Percentiles rank a stretch among this genome's conserved stretches.
phyloP scores from a whole-genome alignment of 23 tunicate genomes.

The Pegea sp. region DNA sequence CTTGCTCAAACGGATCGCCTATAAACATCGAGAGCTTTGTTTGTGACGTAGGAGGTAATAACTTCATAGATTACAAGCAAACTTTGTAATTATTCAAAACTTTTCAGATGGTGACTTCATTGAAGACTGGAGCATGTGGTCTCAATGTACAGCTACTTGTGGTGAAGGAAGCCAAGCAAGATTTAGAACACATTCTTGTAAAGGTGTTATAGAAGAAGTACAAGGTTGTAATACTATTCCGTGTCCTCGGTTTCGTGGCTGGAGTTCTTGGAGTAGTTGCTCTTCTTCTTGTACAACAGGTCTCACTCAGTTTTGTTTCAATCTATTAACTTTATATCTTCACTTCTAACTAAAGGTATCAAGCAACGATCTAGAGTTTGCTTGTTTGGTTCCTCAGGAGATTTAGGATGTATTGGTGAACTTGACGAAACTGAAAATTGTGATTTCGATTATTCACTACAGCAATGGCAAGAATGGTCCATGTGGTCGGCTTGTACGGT shows the following conservation, averaged over 20 bases:
- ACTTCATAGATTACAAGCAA: too few relatives aligned
- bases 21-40: slow-evolving; percentile 16
- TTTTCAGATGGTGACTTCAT: too few relatives aligned
- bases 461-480: slow-evolving; percentile 26
- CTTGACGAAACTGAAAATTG: slow-evolving; percentile 7
- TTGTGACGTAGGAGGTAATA: slow-evolving; percentile 64
- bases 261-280: too few relatives aligned
- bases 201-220: too few relatives aligned
- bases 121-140: slow-evolving; percentile 60
- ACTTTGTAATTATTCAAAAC: too few relatives aligned
- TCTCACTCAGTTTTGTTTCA: too few relatives aligned
- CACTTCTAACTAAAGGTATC: too few relatives aligned
- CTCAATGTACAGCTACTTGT: slow-evolving; percentile 56
- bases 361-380: slow-evolving; percentile 29
- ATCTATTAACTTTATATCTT: too few relatives aligned
- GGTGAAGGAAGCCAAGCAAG: slow-evolving; percentile 35
- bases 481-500: slow-evolving; percentile 43
- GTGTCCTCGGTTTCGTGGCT: too few relatives aligned
- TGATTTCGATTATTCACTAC: not conserved
- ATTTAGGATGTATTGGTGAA: slow-evolving; percentile 10
- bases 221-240: too few relatives aligned
- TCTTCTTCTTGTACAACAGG: too few relatives aligned
- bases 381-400: slow-evolving; percentile 11
- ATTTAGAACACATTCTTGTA: slow-evolving; percentile 9
- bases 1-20: slow-evolving; percentile 26